phyloP scores from a whole-genome alignment of 2,797 vertebrate species.

The Dendrocincla tyrannina region DNA sequence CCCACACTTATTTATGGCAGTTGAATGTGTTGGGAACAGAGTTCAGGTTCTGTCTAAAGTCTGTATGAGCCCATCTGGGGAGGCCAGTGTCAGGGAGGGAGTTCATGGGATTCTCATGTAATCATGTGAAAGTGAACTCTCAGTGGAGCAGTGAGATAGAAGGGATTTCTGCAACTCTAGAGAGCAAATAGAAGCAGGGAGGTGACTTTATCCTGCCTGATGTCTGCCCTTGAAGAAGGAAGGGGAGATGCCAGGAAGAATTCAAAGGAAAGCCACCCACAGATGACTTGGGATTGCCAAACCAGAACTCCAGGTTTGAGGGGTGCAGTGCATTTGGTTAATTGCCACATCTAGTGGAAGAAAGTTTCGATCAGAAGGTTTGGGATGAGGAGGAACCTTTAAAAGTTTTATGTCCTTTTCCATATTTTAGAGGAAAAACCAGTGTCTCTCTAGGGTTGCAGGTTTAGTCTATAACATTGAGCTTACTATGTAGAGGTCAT shows the following conservation, averaged over 20 bases:
- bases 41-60: background rate
- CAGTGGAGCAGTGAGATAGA: background rate
- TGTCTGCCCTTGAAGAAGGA: background rate
- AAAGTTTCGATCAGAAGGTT: background rate
- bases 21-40: background rate
- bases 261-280: background rate
- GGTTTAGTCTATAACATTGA: background rate
- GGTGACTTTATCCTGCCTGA: background rate
- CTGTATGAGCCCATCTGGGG: background rate
- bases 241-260: background rate
- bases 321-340: background rate
- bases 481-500: background rate
- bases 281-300: background rate
- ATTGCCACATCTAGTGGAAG: background rate
- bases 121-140: fast-evolving
- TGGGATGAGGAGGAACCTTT: background rate
- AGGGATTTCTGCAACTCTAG: background rate
- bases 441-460: background rate
- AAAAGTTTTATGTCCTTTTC: background rate
- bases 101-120: background rate
- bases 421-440: background rate
- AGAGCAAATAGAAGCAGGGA: background rate
- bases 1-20: background rate
- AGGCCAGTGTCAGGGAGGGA: background rate
- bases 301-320: background rate